phyloP scores from a whole-genome alignment of 2,888 invertebrate genomes.

The Melolontha melolontha region DNA sequence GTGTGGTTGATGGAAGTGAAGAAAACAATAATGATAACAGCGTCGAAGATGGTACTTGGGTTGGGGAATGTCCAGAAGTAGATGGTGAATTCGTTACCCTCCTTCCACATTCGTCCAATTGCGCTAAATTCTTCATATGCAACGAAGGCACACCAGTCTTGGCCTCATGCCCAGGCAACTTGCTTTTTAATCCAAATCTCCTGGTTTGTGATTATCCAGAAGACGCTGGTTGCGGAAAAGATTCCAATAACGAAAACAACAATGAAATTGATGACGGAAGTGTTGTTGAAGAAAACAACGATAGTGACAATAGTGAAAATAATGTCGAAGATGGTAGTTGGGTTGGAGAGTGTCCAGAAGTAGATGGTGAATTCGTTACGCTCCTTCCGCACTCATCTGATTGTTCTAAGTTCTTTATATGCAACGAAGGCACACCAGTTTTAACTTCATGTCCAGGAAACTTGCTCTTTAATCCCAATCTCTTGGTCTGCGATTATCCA shows the following conservation, averaged over 20 bases:
- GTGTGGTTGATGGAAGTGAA: not conserved
- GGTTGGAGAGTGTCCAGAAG: constrained; percentile 32
- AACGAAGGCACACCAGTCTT: constrained; percentile 40
- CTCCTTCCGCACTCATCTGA: constrained; percentile 40
- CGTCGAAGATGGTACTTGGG: not conserved
- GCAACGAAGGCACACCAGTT: constrained; percentile 40
- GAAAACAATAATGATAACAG: not conserved
- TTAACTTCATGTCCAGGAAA: constrained; percentile 35
- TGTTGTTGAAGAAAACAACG: constrained; percentile 1
- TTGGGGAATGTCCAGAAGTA: constrained; percentile 23
- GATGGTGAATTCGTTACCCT: constrained; percentile 26
- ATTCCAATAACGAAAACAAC: not conserved
- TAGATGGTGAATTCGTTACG: constrained; percentile 37
- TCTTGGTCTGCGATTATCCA: constrained; percentile 44
- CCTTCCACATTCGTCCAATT: constrained; percentile 41
- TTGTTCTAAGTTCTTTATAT: constrained; percentile 44
- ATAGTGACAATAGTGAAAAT: constrained; percentile 1
- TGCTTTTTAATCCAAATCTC: constrained; percentile 47
- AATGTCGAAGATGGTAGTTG: not conserved
- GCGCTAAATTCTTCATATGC: constrained; percentile 47
- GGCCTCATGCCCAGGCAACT: constrained; percentile 45
- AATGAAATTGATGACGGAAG: not conserved
- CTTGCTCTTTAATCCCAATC: constrained; percentile 41
- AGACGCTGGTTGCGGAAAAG: constrained; percentile 43
- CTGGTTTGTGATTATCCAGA: constrained; percentile 50